These are phyloP conservation scores for Lasiommata megera DNA, from an alignment of 2,888 invertebrate genomes.

Conservation along the genomic window DNA sequence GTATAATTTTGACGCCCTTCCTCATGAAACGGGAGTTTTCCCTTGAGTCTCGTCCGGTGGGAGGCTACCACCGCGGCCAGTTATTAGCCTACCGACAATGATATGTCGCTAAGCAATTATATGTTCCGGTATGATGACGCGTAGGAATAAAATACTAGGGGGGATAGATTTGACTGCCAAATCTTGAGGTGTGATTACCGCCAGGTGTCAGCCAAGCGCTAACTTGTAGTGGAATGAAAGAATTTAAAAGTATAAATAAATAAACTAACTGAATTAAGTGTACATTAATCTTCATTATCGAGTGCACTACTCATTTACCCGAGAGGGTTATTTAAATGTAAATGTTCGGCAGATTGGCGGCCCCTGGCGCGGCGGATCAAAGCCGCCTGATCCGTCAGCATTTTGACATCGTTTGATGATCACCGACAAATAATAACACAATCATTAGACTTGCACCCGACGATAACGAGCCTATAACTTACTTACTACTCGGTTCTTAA, in stretches of 20 bases:
- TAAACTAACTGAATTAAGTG: slow-evolving; percentile 36
- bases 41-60: too few relatives aligned
- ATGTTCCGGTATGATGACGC: too few relatives aligned
- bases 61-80: too few relatives aligned
- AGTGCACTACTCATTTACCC: slow-evolving; percentile 38
- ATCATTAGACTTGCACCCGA: slow-evolving; percentile 43
- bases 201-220: too few relatives aligned
- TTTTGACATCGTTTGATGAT: slow-evolving; percentile 76
- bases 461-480: slow-evolving; percentile 19
- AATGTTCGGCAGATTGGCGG: slow-evolving; percentile 50
- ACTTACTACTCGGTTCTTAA: not conserved
- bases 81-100: too few relatives aligned
- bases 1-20: too few relatives aligned
- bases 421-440: slow-evolving; percentile 72
- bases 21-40: too few relatives aligned
- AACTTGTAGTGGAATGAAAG: too few relatives aligned
- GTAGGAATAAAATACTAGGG: too few relatives aligned
- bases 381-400: slow-evolving; percentile 60
- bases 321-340: slow-evolving; percentile 59
- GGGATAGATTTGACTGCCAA: too few relatives aligned
- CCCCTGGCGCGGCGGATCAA: slow-evolving; percentile 67
- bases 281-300: slow-evolving; percentile 48
- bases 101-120: too few relatives aligned
- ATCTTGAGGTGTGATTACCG: too few relatives aligned
- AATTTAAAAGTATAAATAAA: slow-evolving; percentile 13